Conservation (phyloP, 2,888 invertebrate genomes). For the Onthophagus sagittarius region DNA sequence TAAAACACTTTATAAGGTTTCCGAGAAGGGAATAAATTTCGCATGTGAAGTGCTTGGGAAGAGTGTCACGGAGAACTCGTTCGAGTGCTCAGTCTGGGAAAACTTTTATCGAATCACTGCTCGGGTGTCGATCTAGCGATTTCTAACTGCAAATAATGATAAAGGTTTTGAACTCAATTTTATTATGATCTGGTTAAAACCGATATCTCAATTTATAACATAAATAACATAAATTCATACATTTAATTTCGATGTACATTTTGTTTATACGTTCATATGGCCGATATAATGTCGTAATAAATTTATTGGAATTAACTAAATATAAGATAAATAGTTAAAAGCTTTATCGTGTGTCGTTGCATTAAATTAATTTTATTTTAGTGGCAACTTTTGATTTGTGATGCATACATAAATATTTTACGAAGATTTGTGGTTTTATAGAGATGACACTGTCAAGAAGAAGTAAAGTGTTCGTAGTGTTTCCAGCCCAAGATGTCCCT, state of each 20-base stretch:
- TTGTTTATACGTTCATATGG: too few species aligned
- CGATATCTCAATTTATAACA: too few species aligned
- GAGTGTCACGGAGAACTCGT: background rate
- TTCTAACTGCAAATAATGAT: background rate
- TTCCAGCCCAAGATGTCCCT: background rate
- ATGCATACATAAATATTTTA: too few species aligned
- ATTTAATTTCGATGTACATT: too few species aligned
- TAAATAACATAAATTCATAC: too few species aligned
- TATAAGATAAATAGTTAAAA: too few species aligned
- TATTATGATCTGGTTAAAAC: too few species aligned
- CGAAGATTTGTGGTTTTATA: background rate
- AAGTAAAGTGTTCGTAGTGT: constrained; percentile 3
- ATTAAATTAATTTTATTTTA: too few species aligned
- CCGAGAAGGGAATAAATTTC: background rate
- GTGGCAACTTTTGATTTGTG: too few species aligned
- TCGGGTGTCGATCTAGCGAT: background rate
- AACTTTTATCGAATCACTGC: background rate
- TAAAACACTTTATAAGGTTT: background rate
- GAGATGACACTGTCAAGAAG: background rate
- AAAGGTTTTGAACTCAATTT: background rate
- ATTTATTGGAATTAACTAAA: too few species aligned
- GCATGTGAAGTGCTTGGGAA: background rate
- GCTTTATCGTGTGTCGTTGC: too few species aligned
- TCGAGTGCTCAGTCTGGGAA: background rate
- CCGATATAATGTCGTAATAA: too few species aligned